Conservation (phyloP, 2,113 vertebrate genomes). For the Gallinago jamesoni region DNA sequence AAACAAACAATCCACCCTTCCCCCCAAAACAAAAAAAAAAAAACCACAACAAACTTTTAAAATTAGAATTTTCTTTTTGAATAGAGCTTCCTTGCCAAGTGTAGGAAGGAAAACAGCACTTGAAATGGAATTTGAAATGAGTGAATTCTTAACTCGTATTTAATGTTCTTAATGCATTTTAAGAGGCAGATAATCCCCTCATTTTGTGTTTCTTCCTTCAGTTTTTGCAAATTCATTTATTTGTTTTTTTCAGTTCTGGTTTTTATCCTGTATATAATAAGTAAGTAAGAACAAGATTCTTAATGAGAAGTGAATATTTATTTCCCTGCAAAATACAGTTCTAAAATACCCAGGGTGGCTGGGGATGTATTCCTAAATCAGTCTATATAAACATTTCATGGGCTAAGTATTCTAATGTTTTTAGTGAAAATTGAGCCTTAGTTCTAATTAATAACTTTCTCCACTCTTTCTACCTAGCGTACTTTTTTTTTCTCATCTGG, state of each 20-base stretch:
- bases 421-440: not conserved
- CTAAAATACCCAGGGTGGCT: not conserved
- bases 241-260: not conserved
- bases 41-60: not conserved
- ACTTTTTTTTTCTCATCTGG: not conserved
- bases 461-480: not conserved
- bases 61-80: not conserved
- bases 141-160: not conserved
- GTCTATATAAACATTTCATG: not conserved
- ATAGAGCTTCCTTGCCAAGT: not conserved
- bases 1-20: rapidly evolving
- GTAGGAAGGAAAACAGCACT: not conserved
- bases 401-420: not conserved
- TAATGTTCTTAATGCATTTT: not conserved
- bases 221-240: not conserved
- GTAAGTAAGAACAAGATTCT: not conserved
- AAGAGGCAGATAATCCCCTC: not conserved
- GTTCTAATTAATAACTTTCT: not conserved
- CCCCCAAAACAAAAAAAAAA: not conserved
- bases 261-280: not conserved
- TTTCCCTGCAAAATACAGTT: not conserved
- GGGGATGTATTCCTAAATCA: not conserved
- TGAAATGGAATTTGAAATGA: conserved; percentile 1
- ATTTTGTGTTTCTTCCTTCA: not conserved
- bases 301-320: not conserved